Evolutionary conservation across 2,888 invertebrate species (phyloP), one percentile per base, ranked within the genome.

Genomic region (Conistra vaccinii): DNA sequence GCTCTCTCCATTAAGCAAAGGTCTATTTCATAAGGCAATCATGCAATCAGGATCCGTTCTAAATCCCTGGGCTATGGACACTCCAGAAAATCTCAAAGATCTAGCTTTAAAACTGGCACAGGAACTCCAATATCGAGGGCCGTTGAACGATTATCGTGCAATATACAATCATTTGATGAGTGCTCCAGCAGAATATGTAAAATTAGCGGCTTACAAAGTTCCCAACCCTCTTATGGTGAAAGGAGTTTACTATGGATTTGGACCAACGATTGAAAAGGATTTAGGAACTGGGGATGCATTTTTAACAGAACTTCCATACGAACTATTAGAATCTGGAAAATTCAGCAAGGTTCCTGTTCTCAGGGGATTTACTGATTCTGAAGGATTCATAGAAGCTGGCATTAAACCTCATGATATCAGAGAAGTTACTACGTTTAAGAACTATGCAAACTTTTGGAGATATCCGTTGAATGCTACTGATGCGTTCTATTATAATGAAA

Each of bases 311-410:
- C 78, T 51, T 93, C 97, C 85, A 80, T 97, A 89, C 85, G 95
- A 88, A 35, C 68, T 95, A 48, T 73, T 96, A 65, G 92, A 92
- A 77, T 87, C 92, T 68, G 93, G 93, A n/a, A 90, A 91, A 55
- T 92, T 94, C 65, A 87, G 91, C 14, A 89, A 91, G 35, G 94
- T 97, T 35, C 96, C 97, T 0, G 84, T 94, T 2, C 91, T 97
- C 29, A 94, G 95, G 90, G 97, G 97, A 29, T 96, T 96, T 80
- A 86, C 80, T 12, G 63, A 83, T 48, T 87, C 88, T 45, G 88
- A 91, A 58, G 89, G 91, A 32, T 91, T 93, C 63, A 80, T 91
- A 66, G 90, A 88, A 14, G 81, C 85, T 14, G 82, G 53, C 92
- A 78, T 89, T 42, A 91, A 90, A 71, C 87, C 90, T 2, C 75